Conservation (phyloP, 2,888 invertebrate genomes). For the Ectemnius lituratus region DNA sequence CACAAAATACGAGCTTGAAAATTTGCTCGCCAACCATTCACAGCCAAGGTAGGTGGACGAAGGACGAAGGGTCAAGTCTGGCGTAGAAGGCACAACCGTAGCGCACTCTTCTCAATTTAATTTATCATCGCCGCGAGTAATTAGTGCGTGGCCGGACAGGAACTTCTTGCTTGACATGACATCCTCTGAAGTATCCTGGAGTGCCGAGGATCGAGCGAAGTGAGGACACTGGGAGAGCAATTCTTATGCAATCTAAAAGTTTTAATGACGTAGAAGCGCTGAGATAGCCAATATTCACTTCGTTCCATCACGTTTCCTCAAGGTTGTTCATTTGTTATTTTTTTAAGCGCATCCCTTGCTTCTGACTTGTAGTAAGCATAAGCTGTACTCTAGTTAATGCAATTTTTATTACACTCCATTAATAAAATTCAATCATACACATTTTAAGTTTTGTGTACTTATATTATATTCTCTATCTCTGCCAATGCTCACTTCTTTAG, state of each 20-base stretch:
- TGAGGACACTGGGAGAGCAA: constrained; percentile 49
- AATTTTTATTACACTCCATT: too few species aligned
- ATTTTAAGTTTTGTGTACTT: too few species aligned
- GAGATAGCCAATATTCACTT: constrained; percentile 74
- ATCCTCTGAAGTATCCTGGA: constrained; percentile 47
- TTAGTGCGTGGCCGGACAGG: constrained; percentile 64
- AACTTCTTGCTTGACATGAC: constrained; percentile 62
- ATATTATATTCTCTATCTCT: too few species aligned
- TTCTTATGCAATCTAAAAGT: constrained; percentile 76
- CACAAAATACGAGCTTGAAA: constrained; percentile 12
- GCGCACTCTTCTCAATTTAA: constrained; percentile 48
- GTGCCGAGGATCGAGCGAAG: too few species aligned
- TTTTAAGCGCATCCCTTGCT: too few species aligned
- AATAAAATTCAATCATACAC: too few species aligned
- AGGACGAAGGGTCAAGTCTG: not conserved
- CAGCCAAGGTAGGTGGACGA: not conserved
- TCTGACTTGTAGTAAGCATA: too few species aligned
- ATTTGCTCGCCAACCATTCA: constrained; percentile 44
- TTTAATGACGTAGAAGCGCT: constrained; percentile 74
- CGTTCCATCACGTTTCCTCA: constrained; percentile 69
- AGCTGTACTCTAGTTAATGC: too few species aligned
- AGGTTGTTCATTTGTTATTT: constrained; percentile 47
- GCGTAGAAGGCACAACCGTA: not conserved
- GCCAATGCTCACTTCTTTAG: too few species aligned
- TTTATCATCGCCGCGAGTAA: constrained; percentile 68